Percentiles rank a stretch among this genome's conserved stretches.
phyloP scores from a whole-genome alignment of 1,140 invertebrate genomes.

The Lepidurus packardi region DNA sequence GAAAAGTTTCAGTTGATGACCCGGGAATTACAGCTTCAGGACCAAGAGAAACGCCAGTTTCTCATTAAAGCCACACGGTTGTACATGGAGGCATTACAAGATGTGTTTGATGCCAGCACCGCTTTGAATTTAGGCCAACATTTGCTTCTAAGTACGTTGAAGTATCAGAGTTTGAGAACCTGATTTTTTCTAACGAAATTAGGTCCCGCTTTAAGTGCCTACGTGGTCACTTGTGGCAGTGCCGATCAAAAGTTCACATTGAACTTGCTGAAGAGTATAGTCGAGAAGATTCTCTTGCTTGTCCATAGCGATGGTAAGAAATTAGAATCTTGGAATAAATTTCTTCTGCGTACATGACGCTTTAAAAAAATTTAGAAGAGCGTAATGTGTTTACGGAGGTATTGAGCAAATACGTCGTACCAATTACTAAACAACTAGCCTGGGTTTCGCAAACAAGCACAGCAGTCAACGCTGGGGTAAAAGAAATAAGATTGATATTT shows the following conservation, averaged over 20 bases:
- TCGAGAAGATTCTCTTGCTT: background rate
- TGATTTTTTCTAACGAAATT: background rate
- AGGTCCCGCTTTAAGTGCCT: background rate
- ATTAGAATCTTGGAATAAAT: too few species aligned
- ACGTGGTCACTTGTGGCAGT: background rate
- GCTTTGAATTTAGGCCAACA: background rate
- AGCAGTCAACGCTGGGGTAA: background rate
- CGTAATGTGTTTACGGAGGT: background rate
- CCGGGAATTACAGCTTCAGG: background rate
- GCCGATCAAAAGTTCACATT: background rate
- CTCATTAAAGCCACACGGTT: background rate
- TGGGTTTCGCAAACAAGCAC: background rate
- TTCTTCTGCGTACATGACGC: too few species aligned
- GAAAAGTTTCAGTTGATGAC: background rate
- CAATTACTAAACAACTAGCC: background rate
- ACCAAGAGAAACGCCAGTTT: background rate
- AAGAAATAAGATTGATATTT: background rate
- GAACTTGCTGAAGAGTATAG: background rate
- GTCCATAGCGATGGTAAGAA: background rate
- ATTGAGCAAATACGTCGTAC: background rate
- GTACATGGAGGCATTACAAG: background rate
- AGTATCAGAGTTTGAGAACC: background rate
- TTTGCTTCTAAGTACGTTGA: background rate
- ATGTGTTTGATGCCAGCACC: background rate
- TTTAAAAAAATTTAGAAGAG: background rate